phyloP scores from a whole-genome alignment of 2,113 vertebrate species.

The Neolamprologus caudopunctatus region DNA sequence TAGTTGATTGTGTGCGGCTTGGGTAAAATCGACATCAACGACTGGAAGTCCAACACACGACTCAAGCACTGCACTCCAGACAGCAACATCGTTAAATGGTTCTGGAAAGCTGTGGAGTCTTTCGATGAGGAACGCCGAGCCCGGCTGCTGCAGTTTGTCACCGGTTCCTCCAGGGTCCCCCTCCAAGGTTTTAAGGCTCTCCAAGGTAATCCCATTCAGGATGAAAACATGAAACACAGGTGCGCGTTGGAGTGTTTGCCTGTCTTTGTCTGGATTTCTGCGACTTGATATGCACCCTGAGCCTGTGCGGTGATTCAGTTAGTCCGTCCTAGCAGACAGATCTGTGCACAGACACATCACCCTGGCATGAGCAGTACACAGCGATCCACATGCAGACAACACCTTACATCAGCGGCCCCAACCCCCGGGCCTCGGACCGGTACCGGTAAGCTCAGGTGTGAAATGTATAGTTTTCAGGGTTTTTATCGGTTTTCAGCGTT shows the following conservation, averaged over 20 bases:
- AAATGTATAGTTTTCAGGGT: too few relatives aligned
- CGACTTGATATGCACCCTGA: conserved; percentile 2
- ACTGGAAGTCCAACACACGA: conserved; percentile 97
- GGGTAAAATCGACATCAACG: conserved; percentile 94
- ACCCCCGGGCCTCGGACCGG: too few relatives aligned
- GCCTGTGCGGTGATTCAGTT: not conserved
- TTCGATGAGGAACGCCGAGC: conserved; percentile 95
- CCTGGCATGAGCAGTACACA: not conserved
- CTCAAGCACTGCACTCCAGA: conserved; percentile 97
- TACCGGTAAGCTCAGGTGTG: too few relatives aligned
- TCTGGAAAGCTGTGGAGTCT: conserved; percentile 97
- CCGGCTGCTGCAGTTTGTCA: conserved; percentile 94
- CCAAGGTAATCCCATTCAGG: conserved; percentile 75
- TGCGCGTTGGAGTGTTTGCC: not conserved
- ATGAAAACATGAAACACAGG: not conserved
- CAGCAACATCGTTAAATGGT: conserved; percentile 96
- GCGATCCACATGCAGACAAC: not conserved
- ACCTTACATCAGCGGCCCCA: not conserved
- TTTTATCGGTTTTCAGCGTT: too few relatives aligned
- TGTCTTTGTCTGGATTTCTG: not conserved
- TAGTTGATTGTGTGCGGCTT: conserved; percentile 94
- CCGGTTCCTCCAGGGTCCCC: conserved; percentile 92
- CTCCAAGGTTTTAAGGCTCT: conserved; percentile 98
- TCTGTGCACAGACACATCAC: not conserved
- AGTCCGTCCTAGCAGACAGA: conserved; percentile 10